These are phyloP conservation scores for Listronotus oregonensis DNA, from an alignment of 1,140 invertebrate genomes.

Conservation along the genomic window DNA sequence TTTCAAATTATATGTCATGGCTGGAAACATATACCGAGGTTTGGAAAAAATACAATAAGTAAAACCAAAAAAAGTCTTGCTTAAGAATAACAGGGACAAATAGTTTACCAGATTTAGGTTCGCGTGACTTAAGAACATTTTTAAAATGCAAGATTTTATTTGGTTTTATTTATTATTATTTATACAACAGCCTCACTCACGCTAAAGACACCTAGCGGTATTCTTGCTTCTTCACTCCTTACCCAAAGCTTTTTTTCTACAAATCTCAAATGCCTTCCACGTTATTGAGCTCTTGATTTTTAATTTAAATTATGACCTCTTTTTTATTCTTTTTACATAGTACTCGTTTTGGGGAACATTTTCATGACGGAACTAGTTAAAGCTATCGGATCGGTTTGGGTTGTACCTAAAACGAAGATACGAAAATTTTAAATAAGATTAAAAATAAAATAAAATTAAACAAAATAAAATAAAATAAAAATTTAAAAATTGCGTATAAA, in stretches of 20 bases:
- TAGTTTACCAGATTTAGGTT: no score
- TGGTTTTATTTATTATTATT: no score
- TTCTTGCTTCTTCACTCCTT: neutral
- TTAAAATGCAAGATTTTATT: no score
- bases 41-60: no score
- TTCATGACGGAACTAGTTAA: constrained; percentile 51
- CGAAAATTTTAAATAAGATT: neutral
- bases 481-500: neutral
- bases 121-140: no score
- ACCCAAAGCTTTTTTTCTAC: neutral
- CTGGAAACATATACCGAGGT: no score
- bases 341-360: constrained; percentile 59
- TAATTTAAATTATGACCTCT: neutral
- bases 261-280: no score
- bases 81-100: no score
- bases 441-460: neutral
- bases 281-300: neutral
- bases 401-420: constrained; percentile 21
- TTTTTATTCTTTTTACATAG: constrained; percentile 45
- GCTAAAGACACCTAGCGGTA: no score
- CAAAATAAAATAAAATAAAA: neutral
- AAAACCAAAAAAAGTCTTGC: no score
- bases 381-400: constrained; percentile 44
- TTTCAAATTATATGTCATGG: no score
- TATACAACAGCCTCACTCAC: no score